These are phyloP conservation scores for Clarias laeviceps DNA, from an alignment of 2,797 vertebrate species.

Conservation along the genomic window DNA sequence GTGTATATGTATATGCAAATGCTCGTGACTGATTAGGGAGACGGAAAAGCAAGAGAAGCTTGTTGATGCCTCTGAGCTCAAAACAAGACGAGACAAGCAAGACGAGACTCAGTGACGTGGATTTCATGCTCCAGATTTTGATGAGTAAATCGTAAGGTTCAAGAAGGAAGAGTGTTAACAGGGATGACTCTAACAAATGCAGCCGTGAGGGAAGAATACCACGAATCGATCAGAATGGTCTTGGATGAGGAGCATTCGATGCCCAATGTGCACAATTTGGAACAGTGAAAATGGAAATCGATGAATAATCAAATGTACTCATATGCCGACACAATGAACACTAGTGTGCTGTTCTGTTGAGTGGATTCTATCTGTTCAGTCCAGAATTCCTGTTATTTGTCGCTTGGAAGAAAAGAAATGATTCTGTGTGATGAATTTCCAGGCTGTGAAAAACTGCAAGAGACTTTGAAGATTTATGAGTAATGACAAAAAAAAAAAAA, in stretches of 20 bases:
- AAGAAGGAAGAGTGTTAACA: not conserved
- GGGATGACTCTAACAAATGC: not conserved
- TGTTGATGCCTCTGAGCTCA: conserved; percentile 29
- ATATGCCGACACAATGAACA: conserved; percentile 30
- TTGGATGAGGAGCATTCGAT: not conserved
- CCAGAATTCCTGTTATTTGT: conserved; percentile 34
- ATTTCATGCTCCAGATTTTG: conserved; percentile 26
- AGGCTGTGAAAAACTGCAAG: not conserved
- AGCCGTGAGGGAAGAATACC: not conserved
- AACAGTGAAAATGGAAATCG: conserved; percentile 22
- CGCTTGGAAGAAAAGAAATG: conserved; percentile 36
- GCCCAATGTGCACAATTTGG: conserved; percentile 21
- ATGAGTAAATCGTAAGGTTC: not conserved
- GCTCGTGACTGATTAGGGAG: conserved; percentile 17
- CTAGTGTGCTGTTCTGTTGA: conserved; percentile 13
- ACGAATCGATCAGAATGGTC: not conserved
- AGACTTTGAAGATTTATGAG: not conserved
- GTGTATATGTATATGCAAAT: conserved; percentile 20
- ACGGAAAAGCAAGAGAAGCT: conserved; percentile 26
- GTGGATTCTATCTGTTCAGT: conserved; percentile 33
- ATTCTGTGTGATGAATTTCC: conserved; percentile 20
- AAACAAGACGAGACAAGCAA: conserved; percentile 16
- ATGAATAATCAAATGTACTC: conserved; percentile 46
- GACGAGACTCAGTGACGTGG: not conserved
- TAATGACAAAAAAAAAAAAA: not conserved